These are phyloP conservation scores for Odobenus rosmarus DNA, from an alignment of 2,113 vertebrate species.

Conservation along the genomic window DNA sequence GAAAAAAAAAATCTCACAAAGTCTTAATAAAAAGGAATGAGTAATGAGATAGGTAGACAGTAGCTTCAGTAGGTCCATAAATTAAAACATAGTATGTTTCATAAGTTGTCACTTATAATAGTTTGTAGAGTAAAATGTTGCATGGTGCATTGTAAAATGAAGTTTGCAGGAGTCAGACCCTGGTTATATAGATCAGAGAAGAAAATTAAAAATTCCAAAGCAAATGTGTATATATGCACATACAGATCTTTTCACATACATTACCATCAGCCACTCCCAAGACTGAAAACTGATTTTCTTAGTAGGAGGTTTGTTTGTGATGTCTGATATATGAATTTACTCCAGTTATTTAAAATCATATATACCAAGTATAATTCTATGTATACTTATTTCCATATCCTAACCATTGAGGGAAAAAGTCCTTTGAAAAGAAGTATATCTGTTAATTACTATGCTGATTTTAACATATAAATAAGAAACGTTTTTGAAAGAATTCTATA, in stretches of 20 bases:
- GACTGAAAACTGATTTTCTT: not conserved
- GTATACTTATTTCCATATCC: not conserved
- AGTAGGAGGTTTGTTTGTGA: not conserved
- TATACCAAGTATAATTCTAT: not conserved
- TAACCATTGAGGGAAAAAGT: not conserved
- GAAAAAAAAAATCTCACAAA: not conserved
- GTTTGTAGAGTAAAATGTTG: not conserved
- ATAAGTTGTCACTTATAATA: not conserved
- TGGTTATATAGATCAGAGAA: not conserved
- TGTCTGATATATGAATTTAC: not conserved
- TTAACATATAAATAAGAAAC: not conserved
- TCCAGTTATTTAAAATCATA: not conserved
- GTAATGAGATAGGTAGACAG: not conserved
- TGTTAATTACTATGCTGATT: not conserved
- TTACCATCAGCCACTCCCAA: not conserved
- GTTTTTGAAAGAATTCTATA: not conserved
- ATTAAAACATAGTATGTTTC: not conserved
- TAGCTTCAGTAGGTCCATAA: not conserved
- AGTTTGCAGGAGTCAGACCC: not conserved
- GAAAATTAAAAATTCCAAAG: not conserved
- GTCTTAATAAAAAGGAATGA: not conserved
- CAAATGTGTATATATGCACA: not conserved
- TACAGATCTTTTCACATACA: not conserved
- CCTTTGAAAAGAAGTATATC: not conserved
- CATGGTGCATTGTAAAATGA: not conserved